Base-by-base conservation (phyloP, 2,113 vertebrate species). In the Dasypus novemcinctus region DNA sequence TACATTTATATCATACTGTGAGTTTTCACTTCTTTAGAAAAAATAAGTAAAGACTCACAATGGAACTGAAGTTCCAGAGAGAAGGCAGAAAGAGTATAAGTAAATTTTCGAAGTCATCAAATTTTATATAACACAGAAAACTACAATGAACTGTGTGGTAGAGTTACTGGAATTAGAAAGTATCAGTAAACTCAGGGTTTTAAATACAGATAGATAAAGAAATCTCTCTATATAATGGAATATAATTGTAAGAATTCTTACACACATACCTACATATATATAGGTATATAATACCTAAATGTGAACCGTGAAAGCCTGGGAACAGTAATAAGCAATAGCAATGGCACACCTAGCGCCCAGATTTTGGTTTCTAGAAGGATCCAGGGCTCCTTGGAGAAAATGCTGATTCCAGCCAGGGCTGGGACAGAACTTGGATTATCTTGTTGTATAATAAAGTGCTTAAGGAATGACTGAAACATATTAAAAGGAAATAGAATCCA, bases 51-150 rank as follows among this genome's bases (percentile, higher is more conserved):
- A 89, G 31, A 71, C 10, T 23, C 25, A 71, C 31, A 88, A 79
- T 12, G 64, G 9, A 82, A 4, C 8, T 82, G 10, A 82, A 69
- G 41, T 52, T 87, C 10, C 75, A 76, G 29, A 90, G 18, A 7
- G 85, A 72, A 33, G 64, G 52, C 2, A 83, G 33, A 84, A 80
- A 82, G 0, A 78, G 82, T 41, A n/a, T n/a, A n/a, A n/a, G n/a
- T n/a, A n/a, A n/a, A n/a, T n/a, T n/a, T n/a, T n/a, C n/a, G n/a
- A n/a, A 93, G 59, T 1, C 5, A 63, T 91, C 25, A 74, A 88
- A 68, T 49, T 23, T 80, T 87, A 49, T 4, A 78, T 57, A 43
- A 69, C 75, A 80, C 57, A 57, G 15, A 83, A 93, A 91, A 49
- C 4, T 33, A 78, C 31, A 90, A 71, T 66, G 1, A 63, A 83